Evolutionary conservation across 2,797 vertebrate genomes (phyloP).

Genomic region (Micromesistius poutassou): DNA sequence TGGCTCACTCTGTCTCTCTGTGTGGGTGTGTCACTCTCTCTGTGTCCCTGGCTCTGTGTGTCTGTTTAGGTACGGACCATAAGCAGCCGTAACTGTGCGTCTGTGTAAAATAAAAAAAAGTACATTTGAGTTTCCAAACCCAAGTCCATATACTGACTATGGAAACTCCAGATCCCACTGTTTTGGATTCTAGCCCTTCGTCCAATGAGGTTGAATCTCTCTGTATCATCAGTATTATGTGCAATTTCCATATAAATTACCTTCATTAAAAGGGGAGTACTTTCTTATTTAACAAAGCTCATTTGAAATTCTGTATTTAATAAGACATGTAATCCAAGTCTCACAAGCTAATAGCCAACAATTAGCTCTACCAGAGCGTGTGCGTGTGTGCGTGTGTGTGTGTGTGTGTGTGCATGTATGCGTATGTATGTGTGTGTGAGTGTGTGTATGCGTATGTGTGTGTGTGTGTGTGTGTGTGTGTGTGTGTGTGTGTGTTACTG

Average conservation of each 20-base stretch:
- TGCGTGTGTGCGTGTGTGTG: conserved; percentile 20
- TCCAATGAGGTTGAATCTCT: conserved; percentile 71
- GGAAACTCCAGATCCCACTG: not conserved
- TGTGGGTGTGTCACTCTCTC: not conserved
- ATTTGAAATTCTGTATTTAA: conserved; percentile 83
- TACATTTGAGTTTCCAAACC: conserved; percentile 20
- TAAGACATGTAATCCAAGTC: conserved; percentile 79
- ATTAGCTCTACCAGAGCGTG: conserved; percentile 63
- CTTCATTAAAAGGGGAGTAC: conserved; percentile 80
- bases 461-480: conserved; percentile 11
- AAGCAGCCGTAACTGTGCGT: not conserved
- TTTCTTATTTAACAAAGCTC: conserved; percentile 79
- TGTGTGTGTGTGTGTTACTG: conserved; percentile 18
- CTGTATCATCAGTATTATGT: conserved; percentile 73
- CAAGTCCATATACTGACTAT: conserved; percentile 14
- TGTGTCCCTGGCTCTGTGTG: not conserved
- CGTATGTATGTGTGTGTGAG: not conserved
- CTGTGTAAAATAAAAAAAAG: conserved; percentile 30
- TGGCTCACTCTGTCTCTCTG: not conserved
- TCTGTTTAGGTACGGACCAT: not conserved
- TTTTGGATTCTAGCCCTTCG: conserved; percentile 41
- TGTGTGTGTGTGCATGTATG: conserved; percentile 11
- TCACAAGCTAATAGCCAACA: conserved; percentile 77
- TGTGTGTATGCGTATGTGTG: not conserved
- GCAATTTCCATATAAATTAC: conserved; percentile 84